These are phyloP conservation scores for Eupleurogrammus muticus DNA, from an alignment of 2,797 vertebrate genomes.

Conservation along the genomic window DNA sequence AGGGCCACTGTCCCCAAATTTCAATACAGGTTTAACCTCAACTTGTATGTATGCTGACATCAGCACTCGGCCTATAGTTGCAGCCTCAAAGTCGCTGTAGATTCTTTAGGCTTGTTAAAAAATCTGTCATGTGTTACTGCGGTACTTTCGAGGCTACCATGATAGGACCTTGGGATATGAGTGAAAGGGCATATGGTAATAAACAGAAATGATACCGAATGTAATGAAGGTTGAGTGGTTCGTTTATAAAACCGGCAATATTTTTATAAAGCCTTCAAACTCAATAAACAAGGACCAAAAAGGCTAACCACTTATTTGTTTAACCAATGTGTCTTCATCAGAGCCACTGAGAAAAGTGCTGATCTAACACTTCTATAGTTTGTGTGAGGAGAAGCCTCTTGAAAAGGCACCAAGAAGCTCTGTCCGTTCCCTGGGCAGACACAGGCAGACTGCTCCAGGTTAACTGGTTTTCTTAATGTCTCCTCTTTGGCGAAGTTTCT, in stretches of 20 bases:
- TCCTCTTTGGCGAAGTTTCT: slow-evolving; percentile 75
- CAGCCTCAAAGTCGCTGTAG: not conserved
- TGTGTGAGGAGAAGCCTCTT: slow-evolving; percentile 69
- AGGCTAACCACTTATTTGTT: slow-evolving; percentile 61
- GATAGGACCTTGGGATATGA: not conserved
- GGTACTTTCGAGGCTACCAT: not conserved
- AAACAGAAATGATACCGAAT: not conserved
- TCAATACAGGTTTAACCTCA: no score
- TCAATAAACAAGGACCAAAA: slow-evolving; percentile 35
- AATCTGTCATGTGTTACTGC: not conserved
- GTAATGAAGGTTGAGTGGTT: slow-evolving; percentile 11
- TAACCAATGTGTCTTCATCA: slow-evolving; percentile 62
- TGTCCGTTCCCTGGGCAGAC: slow-evolving; percentile 59
- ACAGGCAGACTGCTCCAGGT: slow-evolving; percentile 73
- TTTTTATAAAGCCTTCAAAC: slow-evolving; percentile 28
- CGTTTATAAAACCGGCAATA: slow-evolving; percentile 20
- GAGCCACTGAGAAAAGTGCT: slow-evolving; percentile 69
- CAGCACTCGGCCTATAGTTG: not conserved
- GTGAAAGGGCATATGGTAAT: not conserved
- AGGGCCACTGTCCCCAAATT: no score
- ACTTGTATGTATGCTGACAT: no score
- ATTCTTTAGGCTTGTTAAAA: not conserved
- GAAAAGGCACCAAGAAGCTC: slow-evolving; percentile 73
- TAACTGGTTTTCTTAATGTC: slow-evolving; percentile 81
- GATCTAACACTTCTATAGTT: slow-evolving; percentile 68